Evolutionary conservation across 1,140 invertebrate genomes (phyloP).

Genomic region (Heliconius hermathena): DNA sequence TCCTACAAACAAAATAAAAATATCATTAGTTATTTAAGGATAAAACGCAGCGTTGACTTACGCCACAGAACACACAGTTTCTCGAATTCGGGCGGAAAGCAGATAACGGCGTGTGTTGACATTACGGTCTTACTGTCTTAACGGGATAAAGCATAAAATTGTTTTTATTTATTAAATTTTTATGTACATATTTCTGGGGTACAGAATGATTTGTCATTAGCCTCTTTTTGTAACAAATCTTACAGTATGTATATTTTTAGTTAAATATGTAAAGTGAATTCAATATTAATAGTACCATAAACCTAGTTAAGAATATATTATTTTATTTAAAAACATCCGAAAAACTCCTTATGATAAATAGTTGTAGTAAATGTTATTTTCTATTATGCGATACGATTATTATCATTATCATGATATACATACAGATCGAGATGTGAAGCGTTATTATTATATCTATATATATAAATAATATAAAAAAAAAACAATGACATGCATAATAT

Average conservation of each 20-base stretch:
- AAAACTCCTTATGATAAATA: neutral
- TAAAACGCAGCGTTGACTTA: too few relatives aligned
- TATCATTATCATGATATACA: too few relatives aligned
- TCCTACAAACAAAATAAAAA: constrained; percentile 48
- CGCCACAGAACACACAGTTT: too few relatives aligned
- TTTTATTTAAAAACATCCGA: neutral
- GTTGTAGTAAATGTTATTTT: neutral
- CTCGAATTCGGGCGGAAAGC: too few relatives aligned
- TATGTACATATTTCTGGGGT: neutral
- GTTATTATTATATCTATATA: neutral
- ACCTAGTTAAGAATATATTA: neutral
- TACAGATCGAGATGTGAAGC: neutral
- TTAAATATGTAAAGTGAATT: neutral
- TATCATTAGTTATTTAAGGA: neutral
- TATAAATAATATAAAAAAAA: neutral
- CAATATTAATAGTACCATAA: neutral
- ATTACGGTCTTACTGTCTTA: too few relatives aligned
- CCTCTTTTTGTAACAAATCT: neutral
- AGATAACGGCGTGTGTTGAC: too few relatives aligned
- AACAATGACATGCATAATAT: constrained; percentile 5
- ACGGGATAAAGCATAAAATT: too few relatives aligned
- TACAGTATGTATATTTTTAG: neutral
- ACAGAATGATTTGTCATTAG: neutral
- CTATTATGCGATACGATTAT: neutral
- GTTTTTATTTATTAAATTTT: too few relatives aligned